phyloP scores from a whole-genome alignment of 2,888 invertebrate genomes.

The Pterostichus madidus region DNA sequence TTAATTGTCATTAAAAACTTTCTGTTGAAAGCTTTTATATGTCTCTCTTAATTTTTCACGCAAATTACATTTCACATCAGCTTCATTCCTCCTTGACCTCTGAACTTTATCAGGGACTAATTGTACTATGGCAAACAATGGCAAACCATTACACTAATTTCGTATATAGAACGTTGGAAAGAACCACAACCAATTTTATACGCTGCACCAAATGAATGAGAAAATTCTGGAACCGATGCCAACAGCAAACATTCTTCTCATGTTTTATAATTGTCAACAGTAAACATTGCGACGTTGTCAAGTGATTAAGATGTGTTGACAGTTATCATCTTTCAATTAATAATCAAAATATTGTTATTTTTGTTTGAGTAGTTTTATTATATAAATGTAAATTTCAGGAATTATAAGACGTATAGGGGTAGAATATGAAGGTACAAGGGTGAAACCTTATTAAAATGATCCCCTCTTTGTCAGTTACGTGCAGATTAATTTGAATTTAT shows the following conservation, averaged over 20 bases:
- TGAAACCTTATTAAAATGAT: constrained; percentile 10
- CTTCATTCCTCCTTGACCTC: constrained; percentile 17
- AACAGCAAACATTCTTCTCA: constrained; percentile 32
- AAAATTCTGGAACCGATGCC: constrained; percentile 34
- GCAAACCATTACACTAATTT: constrained; percentile 12
- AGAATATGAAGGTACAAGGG: constrained; percentile 2
- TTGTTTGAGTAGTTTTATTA: constrained; percentile 7
- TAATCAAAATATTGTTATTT: constrained; percentile 28
- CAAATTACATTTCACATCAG: constrained; percentile 19
- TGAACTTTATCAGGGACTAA: constrained; percentile 38
- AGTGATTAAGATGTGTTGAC: constrained; percentile 27
- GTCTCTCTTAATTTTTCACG: neutral
- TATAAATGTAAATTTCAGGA: constrained; percentile 16
- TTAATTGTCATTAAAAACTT: constrained; percentile 31
- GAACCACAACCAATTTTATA: constrained; percentile 44
- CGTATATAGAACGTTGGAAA: neutral
- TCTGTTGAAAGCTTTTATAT: constrained; percentile 7
- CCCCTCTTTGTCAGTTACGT: neutral
- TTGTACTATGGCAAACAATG: constrained; percentile 23
- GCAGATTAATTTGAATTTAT: constrained; percentile 43
- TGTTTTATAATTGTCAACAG: constrained; percentile 53
- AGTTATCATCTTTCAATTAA: constrained; percentile 30
- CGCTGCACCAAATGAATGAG: constrained; percentile 38
- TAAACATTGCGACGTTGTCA: constrained; percentile 27
- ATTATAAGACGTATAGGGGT: constrained; percentile 10